phyloP scores from a whole-genome alignment of 2,797 vertebrate genomes.

The Clangula hyemalis region DNA sequence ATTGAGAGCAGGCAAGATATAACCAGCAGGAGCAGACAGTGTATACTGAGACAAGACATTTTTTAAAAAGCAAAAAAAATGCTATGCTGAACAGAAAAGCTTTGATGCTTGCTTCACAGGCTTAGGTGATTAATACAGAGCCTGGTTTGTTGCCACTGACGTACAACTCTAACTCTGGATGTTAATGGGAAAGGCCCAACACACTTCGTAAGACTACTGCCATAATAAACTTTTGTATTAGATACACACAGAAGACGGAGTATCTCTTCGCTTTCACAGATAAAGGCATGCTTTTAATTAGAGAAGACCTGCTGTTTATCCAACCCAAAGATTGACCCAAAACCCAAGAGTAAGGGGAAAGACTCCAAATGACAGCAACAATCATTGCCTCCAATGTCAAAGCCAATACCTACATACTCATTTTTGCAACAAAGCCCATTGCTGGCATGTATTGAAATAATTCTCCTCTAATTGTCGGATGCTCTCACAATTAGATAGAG shows the following conservation, averaged over 20 bases:
- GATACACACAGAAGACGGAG: neutral
- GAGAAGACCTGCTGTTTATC: neutral
- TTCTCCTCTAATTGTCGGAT: neutral
- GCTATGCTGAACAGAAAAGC: neutral
- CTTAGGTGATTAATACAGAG: neutral
- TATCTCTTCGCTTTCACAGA: neutral
- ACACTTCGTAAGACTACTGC: neutral
- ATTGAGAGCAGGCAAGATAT: neutral
- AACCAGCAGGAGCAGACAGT: neutral
- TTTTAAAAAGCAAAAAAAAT: neutral
- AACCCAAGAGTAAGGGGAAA: neutral
- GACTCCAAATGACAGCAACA: neutral
- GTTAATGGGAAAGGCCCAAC: neutral
- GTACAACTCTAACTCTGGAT: neutral
- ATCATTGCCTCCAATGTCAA: neutral
- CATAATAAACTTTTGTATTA: neutral
- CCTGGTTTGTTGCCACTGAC: neutral
- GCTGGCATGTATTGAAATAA: neutral
- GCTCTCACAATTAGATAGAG: neutral
- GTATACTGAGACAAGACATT: neutral
- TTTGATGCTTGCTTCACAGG: neutral
- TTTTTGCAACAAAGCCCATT: neutral
- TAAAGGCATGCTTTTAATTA: neutral
- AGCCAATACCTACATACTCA: neutral
- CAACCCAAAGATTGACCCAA: neutral